Evolutionary conservation across 2,888 invertebrate genomes (phyloP), one percentile per base, ranked within the genome.

Genomic region (Pammene fasciana): DNA sequence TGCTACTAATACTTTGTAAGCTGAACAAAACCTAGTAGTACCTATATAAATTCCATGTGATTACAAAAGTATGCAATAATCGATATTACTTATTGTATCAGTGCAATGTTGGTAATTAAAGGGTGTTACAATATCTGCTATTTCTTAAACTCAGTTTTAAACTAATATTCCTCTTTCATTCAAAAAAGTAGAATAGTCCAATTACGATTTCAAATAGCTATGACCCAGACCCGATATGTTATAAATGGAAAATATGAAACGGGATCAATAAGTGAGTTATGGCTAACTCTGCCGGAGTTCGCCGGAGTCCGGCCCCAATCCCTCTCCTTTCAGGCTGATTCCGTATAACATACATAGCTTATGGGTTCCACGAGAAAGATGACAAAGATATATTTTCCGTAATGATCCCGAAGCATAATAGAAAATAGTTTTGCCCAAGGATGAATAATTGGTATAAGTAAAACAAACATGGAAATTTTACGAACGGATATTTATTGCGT

Each of bases 241-340:
- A 54, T 45, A 18, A 45, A 55, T 67, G 55, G 38, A 16, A 41
- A 59, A 57, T 34, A 43, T 48, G 41, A 18, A 34, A 13, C 56
- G 34, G 45, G 61, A 56, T 68, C 68, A 56, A 62, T 68, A 68
- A 68, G 62, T 62, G 62, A 62, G 68, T 68, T 62, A 68, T 68
- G 34, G 62, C 56, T 45, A 41, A 55, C 43, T 48, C 56, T 16
- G 52, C 43, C 10, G 38, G 55, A 62, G 48, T 62, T 56, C 41
- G 61, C 54, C 52, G n/a, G 38, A 61, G 61, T 38, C 48, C 62
- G 62, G 46, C 26, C 56, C 43, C 62, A 43, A 68, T 62, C 56
- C 56, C 68, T 56, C 52, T 55, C 56, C 62, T 62, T 68, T 62
- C 43, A 68, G 67, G 54, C 54, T 54, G 60, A 67, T 62, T 62